Conservation (phyloP, 2,797 vertebrate genomes). For the Salmo trutta region DNA sequence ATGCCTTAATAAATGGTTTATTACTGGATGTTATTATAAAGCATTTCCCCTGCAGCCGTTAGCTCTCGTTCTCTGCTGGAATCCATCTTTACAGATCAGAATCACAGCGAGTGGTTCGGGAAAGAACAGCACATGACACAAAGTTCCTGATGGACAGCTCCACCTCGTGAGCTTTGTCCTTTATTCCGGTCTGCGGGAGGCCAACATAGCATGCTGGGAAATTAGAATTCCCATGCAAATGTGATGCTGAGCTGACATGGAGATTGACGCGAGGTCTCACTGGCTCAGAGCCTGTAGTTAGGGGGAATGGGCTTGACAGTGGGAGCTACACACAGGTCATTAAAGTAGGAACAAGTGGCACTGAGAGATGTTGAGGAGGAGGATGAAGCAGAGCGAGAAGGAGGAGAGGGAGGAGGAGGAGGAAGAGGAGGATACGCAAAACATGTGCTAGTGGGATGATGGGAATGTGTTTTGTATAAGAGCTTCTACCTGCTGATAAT, state of each 20-base stretch:
- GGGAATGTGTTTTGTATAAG: not conserved
- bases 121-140: not conserved
- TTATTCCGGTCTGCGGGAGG: not conserved
- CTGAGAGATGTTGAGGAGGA: not conserved
- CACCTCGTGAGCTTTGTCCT: conserved; percentile 14
- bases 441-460: not conserved
- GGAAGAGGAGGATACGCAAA: not conserved
- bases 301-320: not conserved
- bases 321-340: not conserved
- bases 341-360: not conserved
- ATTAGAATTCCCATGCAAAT: conserved; percentile 12
- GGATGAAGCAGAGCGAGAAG: not conserved
- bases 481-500: not conserved
- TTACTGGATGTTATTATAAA: not conserved
- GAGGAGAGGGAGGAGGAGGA: not conserved
- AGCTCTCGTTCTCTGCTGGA: conserved; percentile 22
- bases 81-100: conserved; percentile 14
- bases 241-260: conserved; percentile 25
- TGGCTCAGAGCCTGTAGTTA: not conserved
- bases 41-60: not conserved
- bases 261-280: conserved; percentile 21
- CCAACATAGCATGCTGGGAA: conserved; percentile 20
- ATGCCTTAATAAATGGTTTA: not conserved
- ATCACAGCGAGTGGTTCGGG: conserved; percentile 4
- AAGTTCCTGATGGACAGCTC: conserved; percentile 4